phyloP scores from a whole-genome alignment of 2,797 vertebrate species.

The Megaceryle alcyon region DNA sequence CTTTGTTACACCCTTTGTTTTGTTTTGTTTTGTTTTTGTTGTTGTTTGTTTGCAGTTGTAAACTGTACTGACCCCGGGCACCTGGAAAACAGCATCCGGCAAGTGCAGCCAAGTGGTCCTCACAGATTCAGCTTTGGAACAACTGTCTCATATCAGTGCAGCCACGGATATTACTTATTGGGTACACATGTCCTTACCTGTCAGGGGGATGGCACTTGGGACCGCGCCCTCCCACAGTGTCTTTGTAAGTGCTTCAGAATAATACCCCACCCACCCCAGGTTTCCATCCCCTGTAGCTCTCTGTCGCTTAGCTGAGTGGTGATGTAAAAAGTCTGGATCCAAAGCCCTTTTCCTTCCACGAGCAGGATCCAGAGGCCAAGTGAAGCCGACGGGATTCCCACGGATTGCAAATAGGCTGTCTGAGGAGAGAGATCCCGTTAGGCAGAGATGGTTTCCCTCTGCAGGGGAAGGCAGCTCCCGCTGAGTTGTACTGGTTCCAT shows the following conservation, averaged over 20 bases:
- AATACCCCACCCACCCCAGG: background rate
- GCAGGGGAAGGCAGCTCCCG: fast-evolving
- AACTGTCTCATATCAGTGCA: constrained; percentile 91
- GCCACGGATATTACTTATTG: constrained; percentile 92
- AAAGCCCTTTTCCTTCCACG: no score
- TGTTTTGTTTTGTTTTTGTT: background rate
- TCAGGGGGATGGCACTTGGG: constrained; percentile 97
- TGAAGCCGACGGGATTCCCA: no score
- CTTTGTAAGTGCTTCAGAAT: constrained; percentile 86
- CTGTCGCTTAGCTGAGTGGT: background rate
- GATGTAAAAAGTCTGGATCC: background rate
- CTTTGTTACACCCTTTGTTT: background rate
- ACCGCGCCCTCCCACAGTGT: constrained; percentile 92
- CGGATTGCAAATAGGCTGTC: fast-evolving
- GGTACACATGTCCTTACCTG: constrained; percentile 92
- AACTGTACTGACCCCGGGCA: constrained; percentile 97
- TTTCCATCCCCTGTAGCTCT: background rate
- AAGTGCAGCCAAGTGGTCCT: constrained; percentile 87
- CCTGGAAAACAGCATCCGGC: constrained; percentile 91
- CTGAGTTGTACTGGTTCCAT: fast-evolving
- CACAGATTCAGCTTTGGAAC: constrained; percentile 96
- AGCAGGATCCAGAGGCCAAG: no score
- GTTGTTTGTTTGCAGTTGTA: constrained; percentile 83
- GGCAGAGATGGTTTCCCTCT: background rate
- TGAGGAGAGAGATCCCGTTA: background rate